Evolutionary conservation across 2,113 vertebrate genomes (phyloP).

Genomic region (Dasyornis broadbenti): DNA sequence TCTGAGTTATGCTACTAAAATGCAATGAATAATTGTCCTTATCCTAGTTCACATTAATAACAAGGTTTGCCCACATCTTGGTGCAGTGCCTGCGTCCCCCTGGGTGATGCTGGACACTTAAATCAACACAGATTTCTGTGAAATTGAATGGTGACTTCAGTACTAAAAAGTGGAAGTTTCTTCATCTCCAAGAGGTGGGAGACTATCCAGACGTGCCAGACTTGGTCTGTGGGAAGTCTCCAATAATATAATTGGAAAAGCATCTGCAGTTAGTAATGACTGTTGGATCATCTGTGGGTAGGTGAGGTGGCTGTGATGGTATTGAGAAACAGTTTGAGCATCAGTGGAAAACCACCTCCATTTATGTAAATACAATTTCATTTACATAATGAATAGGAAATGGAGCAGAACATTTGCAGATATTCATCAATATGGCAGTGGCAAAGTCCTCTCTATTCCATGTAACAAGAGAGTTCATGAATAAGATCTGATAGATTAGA

Average conservation of each 20-base stretch:
- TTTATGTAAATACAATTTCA: not conserved
- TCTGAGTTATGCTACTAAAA: not conserved
- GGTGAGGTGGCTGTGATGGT: not conserved
- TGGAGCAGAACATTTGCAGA: not conserved
- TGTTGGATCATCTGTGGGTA: not conserved
- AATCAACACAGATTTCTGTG: not conserved
- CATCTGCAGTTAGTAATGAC: not conserved
- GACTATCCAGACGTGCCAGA: not conserved
- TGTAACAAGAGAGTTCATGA: not conserved
- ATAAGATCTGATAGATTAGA: not conserved
- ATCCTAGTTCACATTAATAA: not conserved
- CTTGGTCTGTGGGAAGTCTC: not conserved
- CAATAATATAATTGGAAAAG: not conserved
- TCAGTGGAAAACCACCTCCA: not conserved
- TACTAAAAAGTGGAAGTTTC: not conserved
- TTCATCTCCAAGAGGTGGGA: not conserved
- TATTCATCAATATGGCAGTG: not conserved
- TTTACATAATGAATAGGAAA: conserved; percentile 2
- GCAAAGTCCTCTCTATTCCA: not conserved
- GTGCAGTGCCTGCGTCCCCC: not conserved
- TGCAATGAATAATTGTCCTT: not conserved
- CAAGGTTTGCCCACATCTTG: not conserved
- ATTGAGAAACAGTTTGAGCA: not conserved
- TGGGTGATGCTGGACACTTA: not conserved
- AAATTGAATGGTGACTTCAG: not conserved